Conservation (phyloP, 2,888 invertebrate genomes). For the Drosophila subsilvestris region DNA sequence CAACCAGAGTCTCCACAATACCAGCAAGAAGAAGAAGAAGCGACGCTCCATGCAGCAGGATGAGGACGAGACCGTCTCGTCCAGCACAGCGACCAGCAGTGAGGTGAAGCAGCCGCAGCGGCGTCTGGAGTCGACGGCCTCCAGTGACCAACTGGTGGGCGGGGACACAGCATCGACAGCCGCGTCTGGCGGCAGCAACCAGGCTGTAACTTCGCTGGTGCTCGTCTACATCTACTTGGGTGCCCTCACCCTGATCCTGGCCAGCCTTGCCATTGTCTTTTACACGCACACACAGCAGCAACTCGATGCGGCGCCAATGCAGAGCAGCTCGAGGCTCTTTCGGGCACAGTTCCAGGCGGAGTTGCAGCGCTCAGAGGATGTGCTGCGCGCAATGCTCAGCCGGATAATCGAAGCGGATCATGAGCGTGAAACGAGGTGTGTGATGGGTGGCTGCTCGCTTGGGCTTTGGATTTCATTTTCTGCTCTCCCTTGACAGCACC, state of each 20-base stretch:
- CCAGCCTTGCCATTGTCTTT: slow-evolving; percentile 78
- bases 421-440: slow-evolving; percentile 28
- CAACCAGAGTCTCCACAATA: slow-evolving; percentile 75
- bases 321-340: slow-evolving; percentile 40
- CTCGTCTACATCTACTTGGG: slow-evolving; percentile 80
- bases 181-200: slow-evolving; percentile 1
- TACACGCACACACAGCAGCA: slow-evolving; percentile 70
- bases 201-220: slow-evolving; percentile 42
- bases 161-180: neutral
- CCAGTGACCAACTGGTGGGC: slow-evolving; percentile 56
- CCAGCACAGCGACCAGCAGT: neutral
- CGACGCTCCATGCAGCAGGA: slow-evolving; percentile 28
- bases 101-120: slow-evolving; percentile 1
- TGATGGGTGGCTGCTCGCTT: fast-evolving
- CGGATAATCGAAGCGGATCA: slow-evolving; percentile 64
- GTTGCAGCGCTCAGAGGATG: slow-evolving; percentile 72
- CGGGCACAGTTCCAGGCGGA: slow-evolving; percentile 75
- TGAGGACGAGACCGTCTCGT: slow-evolving; percentile 27
- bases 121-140: slow-evolving; percentile 41
- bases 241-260: slow-evolving; percentile 76
- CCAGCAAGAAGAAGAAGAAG: slow-evolving; percentile 48
- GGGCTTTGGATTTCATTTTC: neutral
- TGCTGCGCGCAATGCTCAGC: slow-evolving; percentile 68
- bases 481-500: neutral
- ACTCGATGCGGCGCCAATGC: slow-evolving; percentile 14